phyloP scores from a whole-genome alignment of 2,113 vertebrate species.

The Ardeotis arabs region DNA sequence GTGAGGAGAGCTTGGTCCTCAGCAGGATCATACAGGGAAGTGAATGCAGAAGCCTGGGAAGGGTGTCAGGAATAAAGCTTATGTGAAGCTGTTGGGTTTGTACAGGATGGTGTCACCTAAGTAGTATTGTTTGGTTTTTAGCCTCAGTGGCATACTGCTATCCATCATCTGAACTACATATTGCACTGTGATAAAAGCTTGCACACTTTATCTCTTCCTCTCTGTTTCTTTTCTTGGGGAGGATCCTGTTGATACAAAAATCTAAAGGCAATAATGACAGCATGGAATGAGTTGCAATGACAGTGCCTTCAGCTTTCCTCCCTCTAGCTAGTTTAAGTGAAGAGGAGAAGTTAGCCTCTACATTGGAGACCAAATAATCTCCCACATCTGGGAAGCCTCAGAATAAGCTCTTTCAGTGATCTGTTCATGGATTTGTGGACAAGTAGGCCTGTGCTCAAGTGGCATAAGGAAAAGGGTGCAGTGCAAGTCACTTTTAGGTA shows the following conservation, averaged over 20 bases:
- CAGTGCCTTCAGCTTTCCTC: not conserved
- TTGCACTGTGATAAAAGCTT: not conserved
- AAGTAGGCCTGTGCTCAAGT: not conserved
- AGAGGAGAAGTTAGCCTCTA: not conserved
- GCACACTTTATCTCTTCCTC: not conserved
- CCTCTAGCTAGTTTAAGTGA: not conserved
- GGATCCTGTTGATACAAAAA: not conserved
- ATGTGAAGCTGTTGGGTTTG: fast-evolving
- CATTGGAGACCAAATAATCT: not conserved
- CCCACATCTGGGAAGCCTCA: not conserved
- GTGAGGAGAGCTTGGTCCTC: not conserved
- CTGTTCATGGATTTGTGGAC: not conserved
- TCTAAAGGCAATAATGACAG: not conserved
- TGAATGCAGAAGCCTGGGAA: not conserved
- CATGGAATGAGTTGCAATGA: not conserved
- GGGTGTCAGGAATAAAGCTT: not conserved
- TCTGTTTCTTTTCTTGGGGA: not conserved
- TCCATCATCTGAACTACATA: not conserved
- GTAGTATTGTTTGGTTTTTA: too few relatives aligned
- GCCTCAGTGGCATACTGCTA: not conserved
- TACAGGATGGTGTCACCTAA: fast-evolving
- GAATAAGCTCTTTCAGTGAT: not conserved
- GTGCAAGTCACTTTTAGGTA: not conserved
- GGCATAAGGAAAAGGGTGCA: not conserved
- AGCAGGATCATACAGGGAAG: fast-evolving